Conservation (phyloP, 2,797 vertebrate species). For the Malacoctenus gilli region DNA sequence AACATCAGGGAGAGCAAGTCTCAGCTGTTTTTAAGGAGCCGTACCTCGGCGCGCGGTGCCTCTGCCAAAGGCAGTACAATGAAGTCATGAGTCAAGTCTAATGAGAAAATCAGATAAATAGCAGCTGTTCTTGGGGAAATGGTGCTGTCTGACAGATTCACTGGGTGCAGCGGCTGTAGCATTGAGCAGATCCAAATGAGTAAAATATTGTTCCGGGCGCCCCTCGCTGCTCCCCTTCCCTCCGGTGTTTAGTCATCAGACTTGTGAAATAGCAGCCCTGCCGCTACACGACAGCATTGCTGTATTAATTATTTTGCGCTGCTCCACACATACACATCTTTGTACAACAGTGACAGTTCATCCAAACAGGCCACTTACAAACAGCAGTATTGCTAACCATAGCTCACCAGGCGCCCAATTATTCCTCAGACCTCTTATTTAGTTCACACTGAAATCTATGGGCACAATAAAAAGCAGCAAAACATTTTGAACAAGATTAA, state of each 20-base stretch:
- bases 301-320: slow-evolving; percentile 93
- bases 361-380: slow-evolving; percentile 93
- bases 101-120: slow-evolving; percentile 89
- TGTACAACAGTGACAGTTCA: slow-evolving; percentile 93
- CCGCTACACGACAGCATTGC: slow-evolving; percentile 83
- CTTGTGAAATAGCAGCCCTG: slow-evolving; percentile 86
- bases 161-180: slow-evolving; percentile 81
- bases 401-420: slow-evolving; percentile 78
- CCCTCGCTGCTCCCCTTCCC: slow-evolving; percentile 68
- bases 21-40: slow-evolving; percentile 58
- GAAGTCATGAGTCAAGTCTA: slow-evolving; percentile 84
- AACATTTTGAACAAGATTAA: slow-evolving; percentile 67
- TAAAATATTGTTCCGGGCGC: slow-evolving; percentile 90
- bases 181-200: slow-evolving; percentile 82
- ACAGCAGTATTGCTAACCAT: slow-evolving; percentile 86
- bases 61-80: slow-evolving; percentile 81
- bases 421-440: slow-evolving; percentile 71
- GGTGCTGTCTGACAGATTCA: slow-evolving; percentile 83
- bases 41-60: slow-evolving; percentile 54
- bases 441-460: slow-evolving; percentile 76
- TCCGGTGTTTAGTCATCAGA: slow-evolving; percentile 89
- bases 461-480: slow-evolving; percentile 69
- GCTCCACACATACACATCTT: slow-evolving; percentile 91
- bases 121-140: slow-evolving; percentile 79
- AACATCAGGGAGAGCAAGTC: slow-evolving; percentile 41